Evolutionary conservation across 1,140 invertebrate species (phyloP), one percentile per base, ranked within the genome.

Genomic region (Euura lappo): DNA sequence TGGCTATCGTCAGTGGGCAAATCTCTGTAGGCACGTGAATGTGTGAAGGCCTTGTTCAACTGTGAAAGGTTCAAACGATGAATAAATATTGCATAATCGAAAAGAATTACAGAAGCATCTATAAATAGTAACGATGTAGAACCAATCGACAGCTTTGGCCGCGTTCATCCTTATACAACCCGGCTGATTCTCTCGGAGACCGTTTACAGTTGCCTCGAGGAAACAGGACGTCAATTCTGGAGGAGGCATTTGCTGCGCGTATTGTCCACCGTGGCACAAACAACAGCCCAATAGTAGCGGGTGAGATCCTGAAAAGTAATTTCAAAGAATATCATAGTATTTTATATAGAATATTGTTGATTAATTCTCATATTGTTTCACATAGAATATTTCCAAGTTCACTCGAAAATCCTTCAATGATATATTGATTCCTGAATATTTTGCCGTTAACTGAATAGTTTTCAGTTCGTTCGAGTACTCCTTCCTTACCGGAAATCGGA

Each of bases 271-370:
- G 42, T 93, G 89, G 88, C 92, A 94, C 44, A 95, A 82, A 74
- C 93, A 93, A 70, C 93, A 89, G 2, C 94, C 94, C 45, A 93
- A 86, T 28, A 95, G 86, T 79, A 94, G 92, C n/a, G 93, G 91
- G 72, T 86, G 84, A 44, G 90, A 90, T 64, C 83, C 88, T 85
- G 45, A 75, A 47, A 28, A 28, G 0, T 28, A 28, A 28, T 28
- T 28, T 28, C 28, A 28, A 28, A 28, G 28, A 28, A 28, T 28
- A 28, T 28, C 28, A 1, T 28, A 28, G 28, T 28, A 28, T 28
- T 28, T 28, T 28, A 28, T 28, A 28, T 28, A 28, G 28, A 28
- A 28, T 28, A 28, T 28, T 28, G 28, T 28, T 28, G 28, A 28
- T 28, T 28, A 28, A 28, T 28, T 28, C 28, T 28, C 28, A 28